Base-by-base conservation (phyloP, 37 sponge, comb jelly and placozoan species). In the Chondrilla cf. caribensis region DNA sequence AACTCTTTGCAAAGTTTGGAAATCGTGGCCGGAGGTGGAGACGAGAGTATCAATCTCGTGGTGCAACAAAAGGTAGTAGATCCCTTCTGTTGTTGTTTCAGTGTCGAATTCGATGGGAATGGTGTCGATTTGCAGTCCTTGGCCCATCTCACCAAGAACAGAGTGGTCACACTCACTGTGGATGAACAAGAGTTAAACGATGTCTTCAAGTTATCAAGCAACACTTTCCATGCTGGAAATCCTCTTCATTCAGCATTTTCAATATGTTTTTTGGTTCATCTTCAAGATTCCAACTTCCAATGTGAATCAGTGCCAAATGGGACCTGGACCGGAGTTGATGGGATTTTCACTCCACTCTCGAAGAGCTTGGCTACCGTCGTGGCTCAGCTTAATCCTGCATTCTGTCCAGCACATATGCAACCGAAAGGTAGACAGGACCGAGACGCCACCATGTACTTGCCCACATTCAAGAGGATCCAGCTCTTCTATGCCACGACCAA, bases 1-100 rank as follows among this genome's bases (percentile, higher is more conserved):
- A 40, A 43, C 76, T 2, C 2, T 15, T 5, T 73, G 8, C 76
- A 73, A 9, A 40, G 44, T 40, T 31, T 73, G 7, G 44, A 73
- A 43, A 37, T 73, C 21, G 76, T 73, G 21, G 38, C 44, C 8
- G 44, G 44, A 9, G 29, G 18, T 37, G 25, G 29, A 6, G 43
- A 73, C 1, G 24, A 37, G 18, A 2, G 15, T 2, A 2, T 39
- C 44, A 73, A 0, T 2, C 76, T 73, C 21, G 24, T 73, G 43
- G 76, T 73, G 43, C 36, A 73, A 38, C 76, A 73, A 7, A 11
- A n/a, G 19, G 76, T 73, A 25, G 44, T 37, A n/a, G 44, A 73
- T 15, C 76, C 76, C 22, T 73, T 73, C 41, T 73, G 76, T 21
- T 73, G 76, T 43, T 73, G 76, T 73, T 73, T 73, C 42, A 3